Evolutionary conservation across 2,113 vertebrate genomes (phyloP), one percentile per base, ranked within the genome.

Genomic region (Erythrocebus patas): DNA sequence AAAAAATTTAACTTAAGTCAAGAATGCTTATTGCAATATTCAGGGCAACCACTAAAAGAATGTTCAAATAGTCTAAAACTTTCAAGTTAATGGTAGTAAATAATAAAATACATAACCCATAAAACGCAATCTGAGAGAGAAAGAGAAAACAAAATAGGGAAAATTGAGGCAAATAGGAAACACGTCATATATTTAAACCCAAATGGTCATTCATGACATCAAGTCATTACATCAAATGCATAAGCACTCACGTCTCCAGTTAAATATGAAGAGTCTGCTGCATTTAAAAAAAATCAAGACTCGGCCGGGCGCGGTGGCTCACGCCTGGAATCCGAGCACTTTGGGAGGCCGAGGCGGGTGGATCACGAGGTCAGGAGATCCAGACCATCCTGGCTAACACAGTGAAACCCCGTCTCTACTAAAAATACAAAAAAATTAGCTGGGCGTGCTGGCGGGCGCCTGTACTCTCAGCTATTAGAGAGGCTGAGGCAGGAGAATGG

Each of bases 401-500:
- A 3, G 48, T 50, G 48, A 50, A 50, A 50, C 48, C 4, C 48
- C 3, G 0, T 50, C 48, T 50, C 48, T 50, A 50, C 48, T 50
- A 50, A 50, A 4, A 50, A 14, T 14, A 50, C 3, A 50, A 14
- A 50, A 50, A 50, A 50, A 1, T 50, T 50, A 50, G 48, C 13
- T 3, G 3, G 48, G 48, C 1, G 0, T 3, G 48, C 13, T 50
- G 48, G 48, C 1, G 13, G 48, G 13, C 0, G 48, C 48, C 48
- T 50, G 48, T 14, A 50, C 13, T 50, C 13, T 50, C 48, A 14
- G 3, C 48, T 50, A 14, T 13, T 50, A 4, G 48, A 4, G 48
- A 50, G 48, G 13, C 48, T 50, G 48, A 50, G 48, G 48, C 48
- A 50, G 48, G 48, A 50, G 48, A 50, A 14, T 50, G 48, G 3